Evolutionary conservation across 1,140 invertebrate species (phyloP), one percentile per base, ranked within the genome.

Genomic region (Chymomyza costata): DNA sequence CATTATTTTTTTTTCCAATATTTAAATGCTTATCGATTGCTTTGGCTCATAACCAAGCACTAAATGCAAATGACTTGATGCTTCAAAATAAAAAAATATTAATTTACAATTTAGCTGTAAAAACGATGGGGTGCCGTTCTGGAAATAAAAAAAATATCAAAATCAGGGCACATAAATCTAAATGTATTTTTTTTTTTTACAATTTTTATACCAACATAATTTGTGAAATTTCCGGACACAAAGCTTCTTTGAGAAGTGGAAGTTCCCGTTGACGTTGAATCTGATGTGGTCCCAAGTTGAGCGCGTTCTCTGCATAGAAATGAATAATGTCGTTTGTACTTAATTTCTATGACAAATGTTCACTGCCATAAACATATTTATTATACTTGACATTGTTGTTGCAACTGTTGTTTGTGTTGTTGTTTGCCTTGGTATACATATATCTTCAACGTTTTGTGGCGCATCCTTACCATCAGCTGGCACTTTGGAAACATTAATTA

Each of bases 301-400:
- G 40, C n/a, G n/a, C n/a, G n/a, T n/a, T n/a, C n/a, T n/a, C n/a
- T n/a, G n/a, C n/a, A n/a, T n/a, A n/a, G 39, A 58, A 70, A 70
- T 70, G 60, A 68, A 50, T 70, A 68, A 70, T 70, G 65, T 65
- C 67, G 65, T 56, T 70, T 64, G 59, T 67, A 64, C 65, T 64
- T 68, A 70, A 70, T 70, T 70, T 70, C 65, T 68, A 70, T 71
- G 67, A 71, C 56, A 68, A 71, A 71, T 71, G 67, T 54, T 45
- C 37, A 53, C 31, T 50, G 61, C 56, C 52, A 59, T 48, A 54
- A 68, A 61, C 61, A 52, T 57, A 68, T 71, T 70, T 70, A 54
- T 70, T 70, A 67, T 39, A 39, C 52, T 63, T 15, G 21, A 25
- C 21, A 11, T 46, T 43, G 40, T 30, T 25, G 18, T 41, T n/a